These are phyloP conservation scores for Diplodus puntazzo DNA, from an alignment of 2,797 vertebrate genomes.

Conservation along the genomic window DNA sequence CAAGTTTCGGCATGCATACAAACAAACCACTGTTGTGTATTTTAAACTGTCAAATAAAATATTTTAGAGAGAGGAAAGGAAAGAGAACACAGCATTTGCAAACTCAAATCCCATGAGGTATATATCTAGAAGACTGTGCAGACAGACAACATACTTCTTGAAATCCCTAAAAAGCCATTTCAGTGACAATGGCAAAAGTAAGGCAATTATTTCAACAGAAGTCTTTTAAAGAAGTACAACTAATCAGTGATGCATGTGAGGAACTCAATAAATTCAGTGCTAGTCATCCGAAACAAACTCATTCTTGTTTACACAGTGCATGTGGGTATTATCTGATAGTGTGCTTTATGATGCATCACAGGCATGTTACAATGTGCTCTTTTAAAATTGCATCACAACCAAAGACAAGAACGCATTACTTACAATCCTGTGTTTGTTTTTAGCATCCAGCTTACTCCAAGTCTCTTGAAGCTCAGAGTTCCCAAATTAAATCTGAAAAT, in stretches of 20 bases:
- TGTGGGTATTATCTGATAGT: slow-evolving; percentile 35
- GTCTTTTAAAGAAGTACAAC: slow-evolving; percentile 47
- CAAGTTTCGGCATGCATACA: slow-evolving; percentile 69
- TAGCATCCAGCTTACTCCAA: background rate
- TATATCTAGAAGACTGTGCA: slow-evolving; percentile 77
- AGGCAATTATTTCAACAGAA: slow-evolving; percentile 67
- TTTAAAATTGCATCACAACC: slow-evolving; percentile 5
- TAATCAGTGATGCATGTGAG: slow-evolving; percentile 53
- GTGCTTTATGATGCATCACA: slow-evolving; percentile 45
- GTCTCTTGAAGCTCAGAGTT: too few species aligned
- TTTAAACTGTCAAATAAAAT: slow-evolving; percentile 71
- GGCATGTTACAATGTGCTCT: slow-evolving; percentile 14
- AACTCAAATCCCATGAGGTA: slow-evolving; percentile 85
- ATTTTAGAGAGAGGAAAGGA: slow-evolving; percentile 46
- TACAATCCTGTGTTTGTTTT: background rate
- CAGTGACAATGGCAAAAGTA: slow-evolving; percentile 62
- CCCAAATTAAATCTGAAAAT: too few species aligned
- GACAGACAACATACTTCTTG: slow-evolving; percentile 69
- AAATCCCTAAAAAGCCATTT: slow-evolving; percentile 61
- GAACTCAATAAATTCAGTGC: slow-evolving; percentile 57
- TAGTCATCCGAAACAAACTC: slow-evolving; percentile 65
- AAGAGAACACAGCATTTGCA: slow-evolving; percentile 73
- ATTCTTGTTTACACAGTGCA: slow-evolving; percentile 66
- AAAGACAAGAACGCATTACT: background rate
- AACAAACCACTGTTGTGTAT: slow-evolving; percentile 65